Evolutionary conservation across 2,113 vertebrate genomes (phyloP).

Genomic region (Myotis brandtii): DNA sequence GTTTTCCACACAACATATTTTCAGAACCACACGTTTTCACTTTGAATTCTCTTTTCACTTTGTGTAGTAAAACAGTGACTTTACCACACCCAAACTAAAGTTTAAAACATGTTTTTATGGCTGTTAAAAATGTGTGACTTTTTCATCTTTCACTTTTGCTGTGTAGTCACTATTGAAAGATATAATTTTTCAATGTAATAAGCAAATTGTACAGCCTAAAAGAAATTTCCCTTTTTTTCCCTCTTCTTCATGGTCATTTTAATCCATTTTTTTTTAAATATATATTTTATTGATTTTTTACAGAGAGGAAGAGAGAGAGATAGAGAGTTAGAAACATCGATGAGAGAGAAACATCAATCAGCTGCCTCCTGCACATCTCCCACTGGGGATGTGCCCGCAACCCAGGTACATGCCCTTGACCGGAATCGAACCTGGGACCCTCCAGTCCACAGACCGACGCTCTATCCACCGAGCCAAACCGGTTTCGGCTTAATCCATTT

Average conservation of each 20-base stretch:
- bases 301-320: no score
- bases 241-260: neutral
- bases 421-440: no score
- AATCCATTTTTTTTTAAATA: conserved; percentile 58
- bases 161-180: neutral
- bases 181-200: conserved; percentile 3
- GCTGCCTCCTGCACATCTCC: no score
- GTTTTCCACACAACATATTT: conserved; percentile 34
- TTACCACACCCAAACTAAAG: neutral
- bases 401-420: no score
- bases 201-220: neutral
- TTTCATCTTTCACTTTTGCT: conserved; percentile 22
- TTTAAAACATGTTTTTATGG: neutral
- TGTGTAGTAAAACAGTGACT: conserved; percentile 33
- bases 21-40: conserved; percentile 21
- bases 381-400: no score
- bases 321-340: no score
- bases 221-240: neutral
- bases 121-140: conserved; percentile 30
- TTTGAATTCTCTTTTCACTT: conserved; percentile 42
- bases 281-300: no score
- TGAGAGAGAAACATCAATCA: no score
- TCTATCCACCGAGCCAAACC: no score
- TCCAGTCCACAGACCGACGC: no score
- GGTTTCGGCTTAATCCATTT: conserved; percentile 44